Conservation (phyloP, 64 coral and sea anemone genomes). For the Stichodactyla mertensii region DNA sequence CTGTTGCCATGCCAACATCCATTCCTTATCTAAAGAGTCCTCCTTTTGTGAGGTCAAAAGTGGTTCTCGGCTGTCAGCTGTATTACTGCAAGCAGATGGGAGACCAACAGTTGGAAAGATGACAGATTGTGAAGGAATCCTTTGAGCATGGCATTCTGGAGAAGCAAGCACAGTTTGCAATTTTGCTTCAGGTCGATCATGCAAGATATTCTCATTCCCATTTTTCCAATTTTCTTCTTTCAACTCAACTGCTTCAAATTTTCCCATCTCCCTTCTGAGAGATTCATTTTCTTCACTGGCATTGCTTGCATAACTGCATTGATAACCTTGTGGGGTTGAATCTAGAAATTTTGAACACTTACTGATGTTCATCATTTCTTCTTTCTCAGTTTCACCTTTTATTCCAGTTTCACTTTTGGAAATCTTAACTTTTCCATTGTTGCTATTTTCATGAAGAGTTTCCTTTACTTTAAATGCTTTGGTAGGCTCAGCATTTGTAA, state of each 20-base stretch:
- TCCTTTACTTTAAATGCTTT: background rate
- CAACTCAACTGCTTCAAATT: background rate
- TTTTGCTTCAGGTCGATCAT: too few species aligned
- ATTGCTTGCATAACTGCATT: background rate
- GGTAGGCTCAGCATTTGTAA: background rate
- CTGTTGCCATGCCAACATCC: slow-evolving; percentile 16
- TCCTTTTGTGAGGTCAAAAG: background rate
- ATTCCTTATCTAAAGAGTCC: background rate
- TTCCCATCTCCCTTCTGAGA: background rate
- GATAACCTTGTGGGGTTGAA: background rate
- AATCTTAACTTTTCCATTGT: background rate
- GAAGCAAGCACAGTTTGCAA: background rate
- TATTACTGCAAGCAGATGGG: background rate
- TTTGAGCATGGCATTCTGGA: background rate
- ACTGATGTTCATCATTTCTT: background rate
- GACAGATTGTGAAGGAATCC: background rate
- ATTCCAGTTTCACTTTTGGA: background rate
- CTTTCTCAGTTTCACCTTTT: background rate
- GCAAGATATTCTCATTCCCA: background rate
- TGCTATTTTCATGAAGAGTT: background rate
- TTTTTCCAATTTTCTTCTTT: background rate
- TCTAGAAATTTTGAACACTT: background rate
- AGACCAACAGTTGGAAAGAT: background rate
- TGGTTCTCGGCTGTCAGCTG: background rate
- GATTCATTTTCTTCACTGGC: background rate